Evolutionary conservation across 2,888 invertebrate genomes (phyloP), one percentile per base, ranked within the genome.

Genomic region (Saturnia japonica): DNA sequence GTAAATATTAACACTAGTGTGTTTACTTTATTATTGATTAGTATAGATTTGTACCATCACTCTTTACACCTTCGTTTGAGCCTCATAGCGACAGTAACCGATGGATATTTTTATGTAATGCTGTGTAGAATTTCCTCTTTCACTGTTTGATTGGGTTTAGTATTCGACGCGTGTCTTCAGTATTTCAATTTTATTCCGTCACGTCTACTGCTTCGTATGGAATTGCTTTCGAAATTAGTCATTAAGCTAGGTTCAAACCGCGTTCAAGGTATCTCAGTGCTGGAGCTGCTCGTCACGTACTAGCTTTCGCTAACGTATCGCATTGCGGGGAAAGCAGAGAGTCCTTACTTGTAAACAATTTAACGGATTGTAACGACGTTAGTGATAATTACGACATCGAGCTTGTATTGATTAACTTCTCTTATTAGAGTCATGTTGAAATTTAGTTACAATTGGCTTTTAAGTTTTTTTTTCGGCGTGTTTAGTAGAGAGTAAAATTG

Each of bases 251-350:
- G 74, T 76, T 72, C 74, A 72, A 74, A 68, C 70, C 72, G 78
- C 74, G 74, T 74, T 70, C 68, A 76, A 74, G 76, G 74, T 73
- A 74, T 70, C 69, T 64, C 64, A 16, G 64, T 64, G 73, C 74
- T 77, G 80, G 76, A 78, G 77, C 91, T 90, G 87, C 91, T 74
- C 82, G 84, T 87, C 92, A 91, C 91, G 91, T 89, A 75, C 77
- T 71, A 76, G 87, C 91, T 91, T 91, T 91, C 91, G 88, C 85
- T 74, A 71, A 60, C 45, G 69, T 74, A 72, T 74, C 74, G 67
- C 67, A 68, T 54, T 72, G 72, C 66, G 76, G 81, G 79, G 84
- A 86, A 84, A 85, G 85, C 81, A 74, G 66, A 74, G 66, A 73
- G 72, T 75, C 75, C 73, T 77, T 73, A 74, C 71, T 62, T 51